A percentile compares a stretch with the other conserved stretches of the same genome.
Conservation (phyloP, 2,888 invertebrate genomes). For the Lasius fuliginosus region DNA sequence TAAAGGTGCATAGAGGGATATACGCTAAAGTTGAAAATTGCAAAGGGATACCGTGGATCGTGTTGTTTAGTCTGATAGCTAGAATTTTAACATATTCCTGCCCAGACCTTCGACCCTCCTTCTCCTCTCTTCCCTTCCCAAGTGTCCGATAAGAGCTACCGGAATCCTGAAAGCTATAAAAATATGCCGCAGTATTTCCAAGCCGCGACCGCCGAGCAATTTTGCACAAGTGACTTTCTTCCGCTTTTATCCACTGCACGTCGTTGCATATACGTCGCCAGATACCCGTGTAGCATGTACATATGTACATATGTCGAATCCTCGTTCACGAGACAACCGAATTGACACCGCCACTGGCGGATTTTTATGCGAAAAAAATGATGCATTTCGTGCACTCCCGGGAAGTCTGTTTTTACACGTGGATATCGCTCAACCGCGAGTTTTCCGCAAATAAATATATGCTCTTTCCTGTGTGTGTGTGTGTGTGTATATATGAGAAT, state of each 20-base stretch:
- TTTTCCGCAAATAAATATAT: background rate
- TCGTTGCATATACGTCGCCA: background rate
- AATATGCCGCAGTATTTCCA: conserved; percentile 14
- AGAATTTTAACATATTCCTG: conserved; percentile 27
- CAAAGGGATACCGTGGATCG: conserved; percentile 21
- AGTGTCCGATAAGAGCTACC: background rate
- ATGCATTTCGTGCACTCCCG: conserved; percentile 13
- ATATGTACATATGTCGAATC: background rate
- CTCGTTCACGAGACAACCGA: conserved; percentile 9
- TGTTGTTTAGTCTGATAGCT: conserved; percentile 31
- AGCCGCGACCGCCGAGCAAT: background rate
- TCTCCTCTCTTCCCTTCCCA: background rate
- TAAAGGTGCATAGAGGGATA: conserved; percentile 25
- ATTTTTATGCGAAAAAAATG: conserved; percentile 15
- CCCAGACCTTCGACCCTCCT: background rate
- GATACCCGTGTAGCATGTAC: background rate
- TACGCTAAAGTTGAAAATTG: conserved; percentile 42
- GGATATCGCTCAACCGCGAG: background rate
- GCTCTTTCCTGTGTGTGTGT: background rate
- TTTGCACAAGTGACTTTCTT: conserved; percentile 16
- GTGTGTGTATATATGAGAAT: too few species aligned
- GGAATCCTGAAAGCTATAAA: background rate
- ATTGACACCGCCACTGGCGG: background rate
- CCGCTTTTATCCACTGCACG: conserved; percentile 34
- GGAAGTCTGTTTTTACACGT: background rate